Evolutionary conservation across 2,113 vertebrate species (phyloP).

Genomic region (Vulpes vulpes): DNA sequence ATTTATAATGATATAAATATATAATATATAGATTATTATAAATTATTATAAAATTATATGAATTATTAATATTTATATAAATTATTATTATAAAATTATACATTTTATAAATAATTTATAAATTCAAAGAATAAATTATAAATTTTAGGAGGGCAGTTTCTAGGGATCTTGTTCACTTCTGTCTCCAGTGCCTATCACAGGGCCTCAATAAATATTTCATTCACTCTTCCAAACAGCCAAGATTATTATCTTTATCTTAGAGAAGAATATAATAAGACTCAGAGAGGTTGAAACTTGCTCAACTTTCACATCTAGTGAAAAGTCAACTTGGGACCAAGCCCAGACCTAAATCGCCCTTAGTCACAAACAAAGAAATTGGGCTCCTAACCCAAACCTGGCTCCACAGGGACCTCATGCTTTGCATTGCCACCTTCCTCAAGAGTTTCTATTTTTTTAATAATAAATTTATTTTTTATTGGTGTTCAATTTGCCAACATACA

Average conservation of each 20-base stretch:
- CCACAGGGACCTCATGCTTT: not conserved
- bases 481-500: too few relatives aligned
- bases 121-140: not conserved
- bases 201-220: not conserved
- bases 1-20: too few relatives aligned
- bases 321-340: not conserved
- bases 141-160: not conserved
- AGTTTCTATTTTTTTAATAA: not conserved
- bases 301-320: not conserved
- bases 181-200: not conserved
- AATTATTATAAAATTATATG: too few relatives aligned
- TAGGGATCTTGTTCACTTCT: not conserved
- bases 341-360: fast-evolving
- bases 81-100: too few relatives aligned
- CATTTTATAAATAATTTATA: too few relatives aligned
- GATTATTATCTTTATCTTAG: not conserved
- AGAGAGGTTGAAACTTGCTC: not conserved
- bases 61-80: too few relatives aligned
- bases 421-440: not conserved
- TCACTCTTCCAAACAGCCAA: not conserved
- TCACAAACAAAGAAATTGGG: not conserved
- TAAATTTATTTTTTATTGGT: too few relatives aligned
- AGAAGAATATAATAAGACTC: not conserved
- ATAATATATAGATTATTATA: too few relatives aligned
- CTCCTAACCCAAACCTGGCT: not conserved